A percentile compares a stretch with the other conserved stretches of the same genome.
phyloP scores from a whole-genome alignment of 2,888 invertebrate species.

The Cephus nigrinus region DNA sequence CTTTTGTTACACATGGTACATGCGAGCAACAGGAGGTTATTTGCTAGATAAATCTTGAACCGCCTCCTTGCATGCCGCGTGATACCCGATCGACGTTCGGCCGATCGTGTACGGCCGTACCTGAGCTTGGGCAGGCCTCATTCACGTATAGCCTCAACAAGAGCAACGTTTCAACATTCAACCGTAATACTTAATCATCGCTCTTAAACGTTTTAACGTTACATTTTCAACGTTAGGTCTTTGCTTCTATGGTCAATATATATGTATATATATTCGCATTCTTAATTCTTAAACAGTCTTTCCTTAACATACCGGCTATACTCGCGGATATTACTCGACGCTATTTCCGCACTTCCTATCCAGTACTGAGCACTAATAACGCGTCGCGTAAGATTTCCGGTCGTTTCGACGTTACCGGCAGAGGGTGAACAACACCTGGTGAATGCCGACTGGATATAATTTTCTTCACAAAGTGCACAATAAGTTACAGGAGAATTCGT shows the following conservation, averaged over 20 bases:
- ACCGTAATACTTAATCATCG: background rate
- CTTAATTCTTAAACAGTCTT: constrained; percentile 15
- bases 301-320: constrained; percentile 55
- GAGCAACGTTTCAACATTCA: constrained; percentile 16
- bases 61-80: constrained; percentile 51
- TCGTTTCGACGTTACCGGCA: constrained; percentile 26
- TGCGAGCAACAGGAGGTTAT: constrained; percentile 50
- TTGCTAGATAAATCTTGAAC: constrained; percentile 51
- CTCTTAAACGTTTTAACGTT: background rate
- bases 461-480: background rate
- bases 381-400: constrained; percentile 50
- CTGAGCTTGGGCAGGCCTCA: constrained; percentile 28
- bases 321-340: constrained; percentile 40
- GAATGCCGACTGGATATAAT: background rate
- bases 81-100: constrained; percentile 49
- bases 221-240: background rate
- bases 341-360: constrained; percentile 43
- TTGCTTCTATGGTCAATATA: background rate
- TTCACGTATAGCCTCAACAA: constrained; percentile 36
- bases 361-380: constrained; percentile 41
- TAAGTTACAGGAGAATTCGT: background rate
- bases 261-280: background rate
- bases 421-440: background rate
- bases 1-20: constrained; percentile 44
- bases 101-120: constrained; percentile 32